Percentiles rank a stretch among this genome's conserved stretches.
These are phyloP conservation scores for Menidia beryllina DNA, from an alignment of 2,113 vertebrate species.

Conservation along the genomic window DNA sequence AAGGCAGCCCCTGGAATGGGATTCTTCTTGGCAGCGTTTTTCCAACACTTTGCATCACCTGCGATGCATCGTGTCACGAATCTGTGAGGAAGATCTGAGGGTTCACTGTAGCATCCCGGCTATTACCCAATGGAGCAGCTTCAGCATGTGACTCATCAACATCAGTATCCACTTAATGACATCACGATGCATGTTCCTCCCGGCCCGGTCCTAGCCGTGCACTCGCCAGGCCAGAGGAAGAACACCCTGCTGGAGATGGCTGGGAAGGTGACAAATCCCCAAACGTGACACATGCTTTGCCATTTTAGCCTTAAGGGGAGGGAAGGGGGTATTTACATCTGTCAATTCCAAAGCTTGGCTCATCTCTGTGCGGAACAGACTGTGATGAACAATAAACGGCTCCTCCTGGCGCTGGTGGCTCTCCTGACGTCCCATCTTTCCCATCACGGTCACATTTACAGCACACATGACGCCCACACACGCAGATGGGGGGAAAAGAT, in stretches of 20 bases:
- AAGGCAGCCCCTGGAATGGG: neutral
- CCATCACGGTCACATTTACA: conserved; percentile 25
- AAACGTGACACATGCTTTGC: conserved; percentile 7
- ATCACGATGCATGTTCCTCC: conserved; percentile 72
- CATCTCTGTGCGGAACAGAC: conserved; percentile 28
- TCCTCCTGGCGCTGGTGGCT: conserved; percentile 35
- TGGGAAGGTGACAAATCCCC: conserved; percentile 1
- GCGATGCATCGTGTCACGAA: neutral
- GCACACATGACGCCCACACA: conserved; percentile 23
- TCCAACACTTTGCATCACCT: neutral
- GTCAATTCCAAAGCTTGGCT: conserved; percentile 9
- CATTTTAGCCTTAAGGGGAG: neutral
- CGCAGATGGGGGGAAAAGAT: conserved; percentile 15
- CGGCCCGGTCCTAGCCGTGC: conserved; percentile 39
- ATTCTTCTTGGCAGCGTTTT: too few relatives aligned
- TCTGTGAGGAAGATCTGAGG: conserved; percentile 22
- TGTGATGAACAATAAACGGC: conserved; percentile 49
- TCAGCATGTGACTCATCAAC: conserved; percentile 78
- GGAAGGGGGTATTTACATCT: conserved; percentile 19
- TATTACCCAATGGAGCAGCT: conserved; percentile 67
- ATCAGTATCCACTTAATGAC: conserved; percentile 73
- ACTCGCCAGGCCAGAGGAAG: conserved; percentile 11
- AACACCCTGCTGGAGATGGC: neutral
- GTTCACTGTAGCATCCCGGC: conserved; percentile 45
- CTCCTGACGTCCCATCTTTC: conserved; percentile 30